Conservation (phyloP, 2,113 vertebrate species). For the Taxidea taxus region DNA sequence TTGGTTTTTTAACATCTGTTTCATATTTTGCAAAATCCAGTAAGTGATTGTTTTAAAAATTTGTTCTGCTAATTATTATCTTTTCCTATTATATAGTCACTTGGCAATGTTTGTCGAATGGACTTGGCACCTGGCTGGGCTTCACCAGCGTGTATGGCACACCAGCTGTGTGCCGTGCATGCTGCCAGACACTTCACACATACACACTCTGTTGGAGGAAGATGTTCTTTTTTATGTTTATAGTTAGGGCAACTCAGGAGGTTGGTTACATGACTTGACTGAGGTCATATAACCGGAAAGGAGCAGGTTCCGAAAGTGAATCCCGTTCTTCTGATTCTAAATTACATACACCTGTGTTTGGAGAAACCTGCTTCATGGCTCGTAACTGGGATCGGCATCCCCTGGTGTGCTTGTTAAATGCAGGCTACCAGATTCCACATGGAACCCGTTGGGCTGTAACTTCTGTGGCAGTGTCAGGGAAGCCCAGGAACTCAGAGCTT, state of each 20-base stretch:
- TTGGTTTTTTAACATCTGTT: background rate
- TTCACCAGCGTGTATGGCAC: background rate
- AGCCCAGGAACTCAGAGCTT: background rate
- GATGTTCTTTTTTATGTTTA: background rate
- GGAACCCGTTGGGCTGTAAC: background rate
- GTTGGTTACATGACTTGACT: background rate
- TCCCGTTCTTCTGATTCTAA: background rate
- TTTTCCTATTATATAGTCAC: background rate
- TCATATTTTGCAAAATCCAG: slow-evolving; percentile 11
- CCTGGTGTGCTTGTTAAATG: background rate
- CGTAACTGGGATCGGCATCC: background rate
- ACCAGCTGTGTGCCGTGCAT: background rate
- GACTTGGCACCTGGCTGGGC: background rate
- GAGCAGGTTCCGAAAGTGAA: background rate
- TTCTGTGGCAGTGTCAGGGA: background rate
- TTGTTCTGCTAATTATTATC: background rate
- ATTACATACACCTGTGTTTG: background rate
- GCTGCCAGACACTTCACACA: background rate
- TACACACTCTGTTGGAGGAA: background rate
- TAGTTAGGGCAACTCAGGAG: background rate
- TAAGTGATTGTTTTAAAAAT: background rate
- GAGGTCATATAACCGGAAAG: background rate
- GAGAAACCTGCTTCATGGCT: background rate
- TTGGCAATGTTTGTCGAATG: background rate
- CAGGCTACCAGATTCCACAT: background rate